Evolutionary conservation across 2,888 invertebrate species (phyloP), one percentile per base, ranked within the genome.

Genomic region (Mylabris sibirica): DNA sequence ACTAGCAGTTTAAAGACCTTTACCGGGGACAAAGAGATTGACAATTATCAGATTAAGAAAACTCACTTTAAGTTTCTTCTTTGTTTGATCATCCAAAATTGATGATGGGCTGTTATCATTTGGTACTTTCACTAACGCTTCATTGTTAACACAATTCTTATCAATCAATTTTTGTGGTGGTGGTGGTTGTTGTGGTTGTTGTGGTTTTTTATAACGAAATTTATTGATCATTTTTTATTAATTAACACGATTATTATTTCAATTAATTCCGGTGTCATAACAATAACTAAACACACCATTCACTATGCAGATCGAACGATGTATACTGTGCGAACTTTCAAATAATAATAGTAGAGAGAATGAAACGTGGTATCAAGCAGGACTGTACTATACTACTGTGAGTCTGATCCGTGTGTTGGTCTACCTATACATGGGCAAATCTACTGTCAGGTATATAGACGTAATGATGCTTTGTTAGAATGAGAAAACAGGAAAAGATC

Each of bases 191-290:
- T 44, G 69, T 60, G 67, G 30, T 20, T 35, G 38, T 26, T 65
- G 74, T n/a, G 84, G 84, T 73, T 83, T 84, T 74, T 80, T 82
- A 73, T 84, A 84, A 60, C 84, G 79, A 72, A 84, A 84, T 75
- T 84, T 84, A 75, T 83, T 84, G 73, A 84, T 84, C 82, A 84
- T 83, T 57, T 57, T 57, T 35, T 38, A 3, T 35, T 60, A 60
- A 35, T 60, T 41, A 41, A 41, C 3, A n/a, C 11, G n/a, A 44
- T 44, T 5, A 44, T 4, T 17, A 44, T 17, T 44, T 44, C 2
- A 44, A 17, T 44, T 44, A 5, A 17, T 17, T 44, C 6, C 30
- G 30, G 5, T 4, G 44, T 44, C 44, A 44, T 44, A 44, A 44
- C 44, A 44, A 5, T 11, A 44, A 5, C 14, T 12, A 35, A 9